Percentiles rank a stretch among this genome's conserved stretches.
Evolutionary conservation across 2,888 invertebrate genomes (phyloP).

Genomic region (Papilio demoleus): DNA sequence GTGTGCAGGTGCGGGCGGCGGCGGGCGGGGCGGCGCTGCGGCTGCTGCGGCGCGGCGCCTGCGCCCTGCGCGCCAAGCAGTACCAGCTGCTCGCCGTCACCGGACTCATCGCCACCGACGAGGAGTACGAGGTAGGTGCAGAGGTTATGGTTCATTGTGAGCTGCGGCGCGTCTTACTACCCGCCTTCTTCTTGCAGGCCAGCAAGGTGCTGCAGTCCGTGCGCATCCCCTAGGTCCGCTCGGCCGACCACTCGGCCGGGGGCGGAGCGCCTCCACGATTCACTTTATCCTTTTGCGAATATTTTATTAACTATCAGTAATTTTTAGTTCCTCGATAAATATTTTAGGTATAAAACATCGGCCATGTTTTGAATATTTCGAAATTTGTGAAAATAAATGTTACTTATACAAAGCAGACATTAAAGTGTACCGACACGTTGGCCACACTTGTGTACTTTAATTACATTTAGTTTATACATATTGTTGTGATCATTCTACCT

Average conservation of each 20-base stretch:
- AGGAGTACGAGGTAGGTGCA: slow-evolving; percentile 87
- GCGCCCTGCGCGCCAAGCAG: slow-evolving; percentile 91
- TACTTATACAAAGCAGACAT: background rate
- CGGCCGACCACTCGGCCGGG: slow-evolving; percentile 52
- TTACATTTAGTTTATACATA: background rate
- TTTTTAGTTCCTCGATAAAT: background rate
- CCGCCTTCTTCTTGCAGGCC: slow-evolving; percentile 83
- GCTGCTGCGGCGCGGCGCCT: slow-evolving; percentile 88
- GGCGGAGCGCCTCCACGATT: background rate
- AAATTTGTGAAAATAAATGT: background rate
- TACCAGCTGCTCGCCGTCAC: slow-evolving; percentile 93
- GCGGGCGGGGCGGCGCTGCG: too few relatives aligned
- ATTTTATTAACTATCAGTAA: background rate
- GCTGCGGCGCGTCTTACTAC: background rate
- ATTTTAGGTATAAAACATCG: background rate
- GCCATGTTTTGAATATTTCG: slow-evolving; percentile 4
- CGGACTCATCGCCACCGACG: slow-evolving; percentile 88
- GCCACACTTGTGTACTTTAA: background rate
- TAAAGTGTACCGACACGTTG: background rate
- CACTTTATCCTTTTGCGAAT: background rate
- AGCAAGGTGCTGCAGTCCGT: slow-evolving; percentile 90
- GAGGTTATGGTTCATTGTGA: too few relatives aligned
- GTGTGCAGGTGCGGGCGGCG: too few relatives aligned
- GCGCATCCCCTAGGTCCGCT: slow-evolving; percentile 87
- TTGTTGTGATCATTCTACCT: slow-evolving; percentile 49